Evolutionary conservation across 1,140 invertebrate species (phyloP).

Genomic region (Lamellibrachia luymesi): DNA sequence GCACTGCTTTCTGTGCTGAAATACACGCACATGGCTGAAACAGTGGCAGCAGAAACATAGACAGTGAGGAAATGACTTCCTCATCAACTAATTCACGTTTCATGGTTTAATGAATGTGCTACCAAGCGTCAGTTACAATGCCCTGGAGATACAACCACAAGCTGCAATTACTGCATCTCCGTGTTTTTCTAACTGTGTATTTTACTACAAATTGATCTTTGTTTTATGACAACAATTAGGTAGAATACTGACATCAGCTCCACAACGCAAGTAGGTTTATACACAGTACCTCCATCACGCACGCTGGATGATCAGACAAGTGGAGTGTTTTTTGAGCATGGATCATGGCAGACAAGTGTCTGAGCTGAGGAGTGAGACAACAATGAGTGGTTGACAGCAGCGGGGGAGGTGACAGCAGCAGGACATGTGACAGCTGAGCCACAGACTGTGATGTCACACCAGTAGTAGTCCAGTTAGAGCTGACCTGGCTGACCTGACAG

Average conservation of each 20-base stretch:
- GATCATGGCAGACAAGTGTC: not conserved
- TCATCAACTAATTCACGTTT: no score
- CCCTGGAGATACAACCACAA: no score
- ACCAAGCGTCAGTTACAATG: no score
- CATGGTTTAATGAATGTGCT: no score
- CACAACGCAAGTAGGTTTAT: no score
- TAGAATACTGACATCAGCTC: no score
- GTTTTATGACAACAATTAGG: no score
- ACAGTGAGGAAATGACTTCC: no score
- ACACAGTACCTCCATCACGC: not conserved
- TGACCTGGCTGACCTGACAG: not conserved
- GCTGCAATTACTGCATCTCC: no score
- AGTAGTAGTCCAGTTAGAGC: not conserved
- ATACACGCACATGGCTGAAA: not conserved
- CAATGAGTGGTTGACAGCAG: not conserved
- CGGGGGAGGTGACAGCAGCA: not conserved
- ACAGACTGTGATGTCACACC: not conserved
- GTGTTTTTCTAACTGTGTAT: no score
- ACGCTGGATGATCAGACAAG: not conserved
- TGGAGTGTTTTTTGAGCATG: not conserved
- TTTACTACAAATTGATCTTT: no score
- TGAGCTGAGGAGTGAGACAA: not conserved
- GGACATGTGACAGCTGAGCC: not conserved
- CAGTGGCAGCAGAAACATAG: no score
- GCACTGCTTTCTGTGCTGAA: not conserved